phyloP scores from a whole-genome alignment of 2,113 vertebrate species.

The Ursus arctos region DNA sequence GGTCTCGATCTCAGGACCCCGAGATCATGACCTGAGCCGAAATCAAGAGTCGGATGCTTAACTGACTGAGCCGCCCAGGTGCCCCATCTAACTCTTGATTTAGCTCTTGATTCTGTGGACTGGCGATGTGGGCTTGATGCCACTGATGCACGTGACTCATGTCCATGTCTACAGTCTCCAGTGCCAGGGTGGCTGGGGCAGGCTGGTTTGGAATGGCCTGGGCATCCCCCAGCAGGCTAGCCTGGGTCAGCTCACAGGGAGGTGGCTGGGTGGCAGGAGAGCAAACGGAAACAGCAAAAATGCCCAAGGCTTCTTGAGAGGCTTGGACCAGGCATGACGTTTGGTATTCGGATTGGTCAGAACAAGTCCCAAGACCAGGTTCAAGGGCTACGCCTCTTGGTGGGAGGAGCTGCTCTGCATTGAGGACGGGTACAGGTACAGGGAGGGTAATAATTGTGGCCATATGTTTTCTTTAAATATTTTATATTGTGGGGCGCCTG shows the following conservation, averaged over 20 bases:
- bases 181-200: background rate
- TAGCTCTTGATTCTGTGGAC: background rate
- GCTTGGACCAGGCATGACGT: background rate
- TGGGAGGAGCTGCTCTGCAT: background rate
- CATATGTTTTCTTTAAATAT: background rate
- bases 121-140: background rate
- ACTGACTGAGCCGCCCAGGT: background rate
- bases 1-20: background rate
- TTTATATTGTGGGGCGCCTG: background rate
- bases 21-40: background rate
- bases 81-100: background rate
- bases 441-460: background rate
- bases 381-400: background rate
- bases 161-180: rapidly evolving
- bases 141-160: background rate
- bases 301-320: background rate
- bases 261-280: background rate
- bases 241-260: background rate
- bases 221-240: background rate
- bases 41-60: background rate
- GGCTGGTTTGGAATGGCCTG: background rate
- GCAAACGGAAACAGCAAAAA: background rate
- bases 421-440: background rate
- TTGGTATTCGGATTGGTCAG: background rate
- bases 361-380: background rate